Evolutionary conservation across 2,888 invertebrate species (phyloP), one percentile per base, ranked within the genome.

Genomic region (Strigamia crassipes): DNA sequence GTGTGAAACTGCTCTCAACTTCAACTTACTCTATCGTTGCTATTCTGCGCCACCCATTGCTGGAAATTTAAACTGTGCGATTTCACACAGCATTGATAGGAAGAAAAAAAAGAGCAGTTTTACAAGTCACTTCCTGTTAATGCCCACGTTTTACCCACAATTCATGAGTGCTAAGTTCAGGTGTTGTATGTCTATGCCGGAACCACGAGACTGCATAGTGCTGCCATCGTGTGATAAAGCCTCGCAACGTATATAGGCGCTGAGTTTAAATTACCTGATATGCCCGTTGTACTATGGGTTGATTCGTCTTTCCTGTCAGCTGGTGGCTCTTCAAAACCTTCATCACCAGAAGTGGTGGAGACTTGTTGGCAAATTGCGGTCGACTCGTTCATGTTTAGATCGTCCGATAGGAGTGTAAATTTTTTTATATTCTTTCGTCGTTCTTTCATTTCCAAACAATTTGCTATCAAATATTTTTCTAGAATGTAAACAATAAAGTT

Each of bases 361-460:
- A 51, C 51, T 10, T 6, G 51, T 51, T 51, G 51, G 51, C 6
- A 51, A 51, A 13, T 51, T 15, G 51, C 6, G 18, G 51, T 51
- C 18, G 51, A 51, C 51, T 51, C 51, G 51, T 51, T 51, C 51
- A 51, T 51, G 8, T 51, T 51, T 18, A 13, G 15, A 51, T 51
- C 51, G 18, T 51, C 51, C 15, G 51, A 51, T 51, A 51, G 18
- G 51, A 51, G 51, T 2, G 51, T 51, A 51, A 51, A 51, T 51
- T 51, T 51, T 51, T 51, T 8, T 18, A 51, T 51, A 15, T 51
- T 51, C 51, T 51, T 51, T 51, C 51, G 51, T 18, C 18, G 51
- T 51, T 51, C 51, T 51, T 51, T 51, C 51, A 51, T 51, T 51
- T 51, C 51, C 51, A 51, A 51, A 51, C 18, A 51, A 51, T 51